Conservation (phyloP, 2,113 vertebrate genomes). For the Sander vitreus region DNA sequence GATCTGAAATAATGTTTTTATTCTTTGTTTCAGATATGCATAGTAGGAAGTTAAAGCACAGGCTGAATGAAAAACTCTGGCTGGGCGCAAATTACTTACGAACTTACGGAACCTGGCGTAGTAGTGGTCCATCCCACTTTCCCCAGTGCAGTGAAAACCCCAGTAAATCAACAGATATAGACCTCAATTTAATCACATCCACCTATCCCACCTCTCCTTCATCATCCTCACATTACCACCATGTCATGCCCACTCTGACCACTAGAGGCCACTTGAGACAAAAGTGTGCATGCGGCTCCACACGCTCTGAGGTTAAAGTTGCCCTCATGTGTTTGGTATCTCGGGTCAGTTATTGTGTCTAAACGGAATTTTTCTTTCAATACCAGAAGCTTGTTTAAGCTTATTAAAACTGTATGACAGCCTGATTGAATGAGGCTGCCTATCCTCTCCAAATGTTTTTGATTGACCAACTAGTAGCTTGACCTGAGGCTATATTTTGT, state of each 20-base stretch:
- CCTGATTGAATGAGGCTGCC: neutral
- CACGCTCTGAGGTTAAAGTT: slow-evolving; percentile 70
- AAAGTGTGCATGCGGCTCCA: slow-evolving; percentile 75
- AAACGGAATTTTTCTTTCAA: slow-evolving; percentile 17
- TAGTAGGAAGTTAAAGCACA: slow-evolving; percentile 89
- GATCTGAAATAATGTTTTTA: slow-evolving; percentile 90
- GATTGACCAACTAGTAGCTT: slow-evolving; percentile 40
- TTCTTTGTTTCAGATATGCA: slow-evolving; percentile 90
- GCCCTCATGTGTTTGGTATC: slow-evolving; percentile 59
- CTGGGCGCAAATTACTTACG: slow-evolving; percentile 87
- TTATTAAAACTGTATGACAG: neutral
- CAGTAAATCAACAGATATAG: slow-evolving; percentile 81
- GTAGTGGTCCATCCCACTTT: slow-evolving; percentile 83
- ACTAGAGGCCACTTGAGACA: slow-evolving; percentile 71
- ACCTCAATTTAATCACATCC: slow-evolving; percentile 69
- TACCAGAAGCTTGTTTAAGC: neutral
- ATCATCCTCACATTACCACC: slow-evolving; percentile 77
- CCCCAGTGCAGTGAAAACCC: slow-evolving; percentile 78
- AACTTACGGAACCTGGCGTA: slow-evolving; percentile 87
- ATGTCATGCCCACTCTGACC: slow-evolving; percentile 76
- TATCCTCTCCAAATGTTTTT: slow-evolving; percentile 12
- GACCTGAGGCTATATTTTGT: slow-evolving; percentile 57
- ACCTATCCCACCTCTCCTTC: slow-evolving; percentile 66
- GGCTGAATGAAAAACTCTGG: slow-evolving; percentile 88
- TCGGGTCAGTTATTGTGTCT: slow-evolving; percentile 63